Conservation (phyloP, 2,113 vertebrate species). For the Tragelaphus imberbis region DNA sequence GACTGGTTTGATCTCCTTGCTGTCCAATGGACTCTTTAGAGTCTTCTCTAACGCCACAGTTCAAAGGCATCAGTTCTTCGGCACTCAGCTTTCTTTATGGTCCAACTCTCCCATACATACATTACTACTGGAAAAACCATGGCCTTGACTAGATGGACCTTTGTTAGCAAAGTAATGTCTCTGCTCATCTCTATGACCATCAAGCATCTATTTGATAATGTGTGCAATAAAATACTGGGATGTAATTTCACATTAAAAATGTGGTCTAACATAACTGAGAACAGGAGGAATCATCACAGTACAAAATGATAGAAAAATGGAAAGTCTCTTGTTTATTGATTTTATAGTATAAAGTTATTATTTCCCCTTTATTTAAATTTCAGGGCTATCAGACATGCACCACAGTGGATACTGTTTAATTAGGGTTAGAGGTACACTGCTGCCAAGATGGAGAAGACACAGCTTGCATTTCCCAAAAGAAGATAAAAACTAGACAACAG, state of each 20-base stretch:
- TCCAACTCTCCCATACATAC: background rate
- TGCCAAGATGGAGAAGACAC: background rate
- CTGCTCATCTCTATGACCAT: background rate
- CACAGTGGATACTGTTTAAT: background rate
- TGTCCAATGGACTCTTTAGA: background rate
- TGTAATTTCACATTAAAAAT: background rate
- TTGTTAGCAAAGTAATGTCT: background rate
- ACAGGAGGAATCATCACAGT: background rate
- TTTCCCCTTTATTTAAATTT: conserved; percentile 30
- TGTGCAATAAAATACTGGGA: background rate
- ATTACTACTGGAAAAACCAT: background rate
- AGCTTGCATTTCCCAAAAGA: background rate
- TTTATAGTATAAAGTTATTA: background rate
- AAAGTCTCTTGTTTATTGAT: background rate
- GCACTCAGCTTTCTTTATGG: background rate
- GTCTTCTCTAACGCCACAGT: background rate
- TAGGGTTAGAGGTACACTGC: background rate
- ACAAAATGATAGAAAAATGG: background rate
- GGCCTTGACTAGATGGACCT: background rate
- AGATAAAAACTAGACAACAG: background rate
- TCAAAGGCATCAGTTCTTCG: background rate
- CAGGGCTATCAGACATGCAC: background rate
- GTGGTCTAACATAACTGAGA: background rate
- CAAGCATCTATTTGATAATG: background rate
- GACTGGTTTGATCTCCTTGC: background rate